Evolutionary conservation across 2,797 vertebrate species (phyloP).

Genomic region (Gymnothorax javanicus): DNA sequence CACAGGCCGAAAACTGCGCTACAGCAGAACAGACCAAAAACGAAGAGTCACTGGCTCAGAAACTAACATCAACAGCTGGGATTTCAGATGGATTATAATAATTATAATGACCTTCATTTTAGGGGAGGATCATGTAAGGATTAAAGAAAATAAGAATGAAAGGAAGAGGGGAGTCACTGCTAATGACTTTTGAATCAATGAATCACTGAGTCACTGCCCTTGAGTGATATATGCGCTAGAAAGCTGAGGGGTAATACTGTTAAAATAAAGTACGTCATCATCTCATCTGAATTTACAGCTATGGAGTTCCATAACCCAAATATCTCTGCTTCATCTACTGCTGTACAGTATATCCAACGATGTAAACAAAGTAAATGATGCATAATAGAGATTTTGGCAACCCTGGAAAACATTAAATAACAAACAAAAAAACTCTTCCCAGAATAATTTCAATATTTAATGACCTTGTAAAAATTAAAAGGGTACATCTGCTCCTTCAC

Average conservation of each 20-base stretch:
- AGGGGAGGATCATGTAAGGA: not conserved
- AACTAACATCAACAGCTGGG: not conserved
- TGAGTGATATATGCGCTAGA: slow-evolving; percentile 53
- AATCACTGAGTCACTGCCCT: slow-evolving; percentile 63
- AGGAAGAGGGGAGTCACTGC: not conserved
- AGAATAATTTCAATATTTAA: slow-evolving; percentile 36
- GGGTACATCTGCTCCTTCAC: not conserved
- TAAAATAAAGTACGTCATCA: slow-evolving; percentile 48
- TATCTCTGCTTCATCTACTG: not conserved
- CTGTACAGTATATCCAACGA: not conserved
- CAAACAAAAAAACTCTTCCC: slow-evolving; percentile 28
- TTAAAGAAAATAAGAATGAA: not conserved
- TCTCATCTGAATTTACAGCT: slow-evolving; percentile 44
- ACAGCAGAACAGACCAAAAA: not conserved
- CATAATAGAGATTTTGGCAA: slow-evolving; percentile 43
- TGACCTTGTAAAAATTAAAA: slow-evolving; percentile 14
- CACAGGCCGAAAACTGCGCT: not conserved
- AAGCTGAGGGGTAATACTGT: slow-evolving; percentile 57
- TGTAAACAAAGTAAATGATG: slow-evolving; percentile 55
- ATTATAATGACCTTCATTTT: not conserved
- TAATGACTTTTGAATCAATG: slow-evolving; percentile 33
- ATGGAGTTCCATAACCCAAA: slow-evolving; percentile 31
- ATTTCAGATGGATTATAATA: not conserved
- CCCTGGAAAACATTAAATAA: slow-evolving; percentile 26
- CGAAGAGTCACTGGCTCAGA: not conserved